Percentiles rank a stretch among this genome's conserved stretches.
These are phyloP conservation scores for Malacoctenus gilli DNA, from an alignment of 2,797 vertebrate species.

Conservation along the genomic window DNA sequence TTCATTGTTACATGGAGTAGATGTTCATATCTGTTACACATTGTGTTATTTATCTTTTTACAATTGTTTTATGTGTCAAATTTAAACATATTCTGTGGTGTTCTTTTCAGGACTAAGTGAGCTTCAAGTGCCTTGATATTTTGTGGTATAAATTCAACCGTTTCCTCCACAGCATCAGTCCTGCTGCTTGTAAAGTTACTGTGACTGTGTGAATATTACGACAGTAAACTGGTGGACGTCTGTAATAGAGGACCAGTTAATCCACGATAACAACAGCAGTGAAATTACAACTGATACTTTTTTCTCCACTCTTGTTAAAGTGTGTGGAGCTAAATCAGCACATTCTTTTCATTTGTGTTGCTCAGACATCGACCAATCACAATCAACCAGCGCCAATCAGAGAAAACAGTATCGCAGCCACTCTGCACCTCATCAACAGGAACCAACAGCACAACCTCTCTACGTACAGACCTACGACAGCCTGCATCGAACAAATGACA, in stretches of 20 bases:
- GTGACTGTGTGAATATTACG: background rate
- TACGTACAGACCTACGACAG: slow-evolving; percentile 14
- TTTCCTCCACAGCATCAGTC: background rate
- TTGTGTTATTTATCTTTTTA: too few species aligned
- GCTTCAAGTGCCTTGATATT: background rate
- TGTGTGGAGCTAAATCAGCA: background rate
- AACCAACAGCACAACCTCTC: slow-evolving; percentile 3
- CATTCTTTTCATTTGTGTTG: slow-evolving; percentile 19
- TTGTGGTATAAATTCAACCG: background rate
- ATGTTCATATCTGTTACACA: too few species aligned
- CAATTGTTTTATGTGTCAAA: too few species aligned
- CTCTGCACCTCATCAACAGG: slow-evolving; percentile 32
- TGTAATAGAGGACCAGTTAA: background rate
- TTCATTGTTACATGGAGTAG: too few species aligned
- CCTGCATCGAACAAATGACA: too few species aligned
- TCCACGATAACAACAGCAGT: background rate
- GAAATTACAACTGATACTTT: background rate
- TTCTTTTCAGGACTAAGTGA: background rate
- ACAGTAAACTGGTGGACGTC: background rate
- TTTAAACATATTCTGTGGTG: background rate
- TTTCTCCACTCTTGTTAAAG: background rate
- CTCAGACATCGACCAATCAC: slow-evolving; percentile 22
- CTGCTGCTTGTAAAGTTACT: slow-evolving; percentile 3
- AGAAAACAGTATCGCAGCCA: slow-evolving; percentile 17
- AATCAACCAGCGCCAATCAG: slow-evolving; percentile 1